Percentiles rank a stretch among this genome's conserved stretches.
phyloP scores from a whole-genome alignment of 2,888 invertebrate species.

The Agrotis puta region DNA sequence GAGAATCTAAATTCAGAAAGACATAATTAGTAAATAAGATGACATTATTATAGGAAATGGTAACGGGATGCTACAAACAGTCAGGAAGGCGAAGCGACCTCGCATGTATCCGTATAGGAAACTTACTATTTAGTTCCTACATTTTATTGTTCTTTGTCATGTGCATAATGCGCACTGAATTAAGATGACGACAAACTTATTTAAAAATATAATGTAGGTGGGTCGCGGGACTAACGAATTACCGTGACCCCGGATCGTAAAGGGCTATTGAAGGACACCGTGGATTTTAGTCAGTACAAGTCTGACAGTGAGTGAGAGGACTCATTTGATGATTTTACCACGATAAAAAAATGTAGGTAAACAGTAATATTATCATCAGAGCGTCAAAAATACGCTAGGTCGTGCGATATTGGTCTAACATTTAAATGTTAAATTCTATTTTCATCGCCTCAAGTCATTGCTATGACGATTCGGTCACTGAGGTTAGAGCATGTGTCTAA shows the following conservation, averaged over 20 bases:
- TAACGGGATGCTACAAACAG: slow-evolving; percentile 68
- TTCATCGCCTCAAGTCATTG: slow-evolving; percentile 30
- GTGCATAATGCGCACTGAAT: slow-evolving; percentile 46
- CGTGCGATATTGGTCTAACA: slow-evolving; percentile 22
- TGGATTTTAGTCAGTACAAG: too few species aligned
- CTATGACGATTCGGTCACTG: slow-evolving; percentile 15
- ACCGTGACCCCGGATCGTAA: too few species aligned
- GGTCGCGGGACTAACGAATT: too few species aligned
- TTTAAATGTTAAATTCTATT: slow-evolving; percentile 36
- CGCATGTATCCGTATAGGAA: slow-evolving; percentile 79
- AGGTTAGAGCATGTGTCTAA: slow-evolving; percentile 10
- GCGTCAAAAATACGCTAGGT: slow-evolving; percentile 23
- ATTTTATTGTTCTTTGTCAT: slow-evolving; percentile 70
- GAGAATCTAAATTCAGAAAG: slow-evolving; percentile 33
- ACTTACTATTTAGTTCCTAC: slow-evolving; percentile 74
- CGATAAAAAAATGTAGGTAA: too few species aligned
- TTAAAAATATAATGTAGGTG: slow-evolving; percentile 39
- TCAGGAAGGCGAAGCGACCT: slow-evolving; percentile 78
- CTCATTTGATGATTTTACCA: too few species aligned
- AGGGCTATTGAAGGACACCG: too few species aligned
- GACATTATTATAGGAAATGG: slow-evolving; percentile 65
- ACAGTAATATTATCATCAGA: slow-evolving; percentile 32
- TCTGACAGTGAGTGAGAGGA: too few species aligned
- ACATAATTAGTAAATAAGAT: slow-evolving; percentile 40
- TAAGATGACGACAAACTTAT: slow-evolving; percentile 52